Conservation (phyloP, 2,888 invertebrate genomes). For the Tanytarsus gracilentus region DNA sequence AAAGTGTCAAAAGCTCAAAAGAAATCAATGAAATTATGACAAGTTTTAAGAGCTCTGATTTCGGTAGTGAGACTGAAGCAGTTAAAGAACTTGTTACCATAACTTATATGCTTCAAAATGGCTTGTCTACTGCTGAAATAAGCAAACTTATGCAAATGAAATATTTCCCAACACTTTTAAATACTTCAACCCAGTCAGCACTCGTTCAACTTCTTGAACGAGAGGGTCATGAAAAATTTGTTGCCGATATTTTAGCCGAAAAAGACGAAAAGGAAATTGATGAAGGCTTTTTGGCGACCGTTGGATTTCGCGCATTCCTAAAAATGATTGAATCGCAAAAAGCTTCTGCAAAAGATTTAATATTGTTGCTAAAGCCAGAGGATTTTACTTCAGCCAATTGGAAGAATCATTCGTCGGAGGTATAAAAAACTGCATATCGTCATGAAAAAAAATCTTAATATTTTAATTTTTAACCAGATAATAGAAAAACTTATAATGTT, state of each 20-base stretch:
- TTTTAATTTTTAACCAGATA: neutral
- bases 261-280: slow-evolving; percentile 58
- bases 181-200: slow-evolving; percentile 76
- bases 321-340: slow-evolving; percentile 74
- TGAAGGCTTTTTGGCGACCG: slow-evolving; percentile 69
- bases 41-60: slow-evolving; percentile 64
- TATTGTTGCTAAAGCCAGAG: slow-evolving; percentile 71
- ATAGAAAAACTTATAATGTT: neutral
- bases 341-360: slow-evolving; percentile 73
- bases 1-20: slow-evolving; percentile 53
- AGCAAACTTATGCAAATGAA: slow-evolving; percentile 69
- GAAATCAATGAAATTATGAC: slow-evolving; percentile 69
- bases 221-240: slow-evolving; percentile 69
- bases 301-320: slow-evolving; percentile 77
- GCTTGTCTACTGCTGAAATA: slow-evolving; percentile 65
- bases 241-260: slow-evolving; percentile 72
- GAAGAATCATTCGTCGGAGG: slow-evolving; percentile 62
- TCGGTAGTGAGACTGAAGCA: slow-evolving; percentile 70
- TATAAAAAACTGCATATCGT: slow-evolving; percentile 41
- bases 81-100: slow-evolving; percentile 74
- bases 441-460: neutral
- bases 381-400: slow-evolving; percentile 74
- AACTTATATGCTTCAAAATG: slow-evolving; percentile 65
- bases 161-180: slow-evolving; percentile 67
- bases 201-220: slow-evolving; percentile 75